Base-by-base conservation (phyloP, 2,888 invertebrate species). In the Entomobrya multifasciata region DNA sequence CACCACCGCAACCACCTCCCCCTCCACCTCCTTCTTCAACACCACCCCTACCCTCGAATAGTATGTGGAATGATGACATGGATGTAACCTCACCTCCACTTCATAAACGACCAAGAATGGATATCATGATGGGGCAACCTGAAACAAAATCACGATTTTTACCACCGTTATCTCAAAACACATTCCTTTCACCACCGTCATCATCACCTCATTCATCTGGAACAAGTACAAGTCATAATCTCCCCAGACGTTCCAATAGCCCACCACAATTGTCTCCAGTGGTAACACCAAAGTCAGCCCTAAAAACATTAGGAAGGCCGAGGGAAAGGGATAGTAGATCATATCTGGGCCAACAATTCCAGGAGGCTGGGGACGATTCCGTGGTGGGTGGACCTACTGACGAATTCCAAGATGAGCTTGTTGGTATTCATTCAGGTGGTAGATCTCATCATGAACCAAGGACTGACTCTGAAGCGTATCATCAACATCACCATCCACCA, bases 191-290 rank as follows among this genome's bases (percentile, higher is more conserved):
- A 8, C 8, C n/a, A n/a, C n/a, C 62, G 13, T 30, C 62, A 3
- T 62, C 30, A 8, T 65, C 30, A 41, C 41, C 30, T 65, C 65
- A 17, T 2, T 65, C 65, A 0, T 20, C 65, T n/a, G 10, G 57
- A 15, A 5, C 15, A 10, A 60, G 47, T 62, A 60, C 13, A 25
- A n/a, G 25, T 30, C 49, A 22, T 49, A 11, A 22, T 47, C 52
- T 1, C 15, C 55, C 15, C 6, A 20, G 60, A 6, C 74, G 84
- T 49, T 88, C 88, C 0, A 85, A 85, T n/a, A 87, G 87, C 17
- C 88, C 88, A n/a, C 88, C 88, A 0, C 84, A 85, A 36, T 47
- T 88, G 10, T 87, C 87, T 10, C 88, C 88, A 13, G 88, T 84
- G 0, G 76, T 86, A 22, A 84, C 83, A 11, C 88, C 87, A 11